Percentiles rank a stretch among this genome's conserved stretches.
phyloP scores from a whole-genome alignment of 2,888 invertebrate genomes.

The Megalurothrips usitatus region DNA sequence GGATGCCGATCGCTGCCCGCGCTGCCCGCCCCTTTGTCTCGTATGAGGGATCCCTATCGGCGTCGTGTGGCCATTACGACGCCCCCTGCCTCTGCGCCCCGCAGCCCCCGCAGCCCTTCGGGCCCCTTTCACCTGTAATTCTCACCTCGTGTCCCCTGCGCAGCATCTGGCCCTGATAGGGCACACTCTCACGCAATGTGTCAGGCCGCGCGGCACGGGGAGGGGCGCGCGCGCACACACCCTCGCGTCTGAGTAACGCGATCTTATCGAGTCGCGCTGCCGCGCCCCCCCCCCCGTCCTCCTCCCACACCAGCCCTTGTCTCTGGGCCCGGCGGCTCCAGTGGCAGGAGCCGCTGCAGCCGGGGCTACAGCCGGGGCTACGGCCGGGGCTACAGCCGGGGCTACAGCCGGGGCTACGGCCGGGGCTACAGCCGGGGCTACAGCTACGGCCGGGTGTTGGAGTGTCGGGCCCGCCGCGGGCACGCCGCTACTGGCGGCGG shows the following conservation, averaged over 20 bases:
- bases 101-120: neutral
- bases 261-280: constrained; percentile 17
- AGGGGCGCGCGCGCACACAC: neutral
- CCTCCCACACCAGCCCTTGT: neutral
- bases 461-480: neutral
- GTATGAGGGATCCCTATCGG: neutral
- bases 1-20: too few relatives aligned
- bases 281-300: neutral
- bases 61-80: neutral
- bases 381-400: neutral
- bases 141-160: neutral
- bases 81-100: neutral
- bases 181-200: constrained; percentile 21
- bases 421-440: neutral
- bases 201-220: neutral
- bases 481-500: neutral
- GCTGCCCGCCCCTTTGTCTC: neutral
- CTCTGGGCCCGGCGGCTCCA: neutral
- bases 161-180: constrained; percentile 17
- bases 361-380: neutral
- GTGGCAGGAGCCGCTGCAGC: neutral
- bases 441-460: neutral
- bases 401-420: neutral
- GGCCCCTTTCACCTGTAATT: neutral
- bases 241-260: neutral